Conservation (phyloP, 2,797 vertebrate species). For the Hippoglossus hippoglossus region DNA sequence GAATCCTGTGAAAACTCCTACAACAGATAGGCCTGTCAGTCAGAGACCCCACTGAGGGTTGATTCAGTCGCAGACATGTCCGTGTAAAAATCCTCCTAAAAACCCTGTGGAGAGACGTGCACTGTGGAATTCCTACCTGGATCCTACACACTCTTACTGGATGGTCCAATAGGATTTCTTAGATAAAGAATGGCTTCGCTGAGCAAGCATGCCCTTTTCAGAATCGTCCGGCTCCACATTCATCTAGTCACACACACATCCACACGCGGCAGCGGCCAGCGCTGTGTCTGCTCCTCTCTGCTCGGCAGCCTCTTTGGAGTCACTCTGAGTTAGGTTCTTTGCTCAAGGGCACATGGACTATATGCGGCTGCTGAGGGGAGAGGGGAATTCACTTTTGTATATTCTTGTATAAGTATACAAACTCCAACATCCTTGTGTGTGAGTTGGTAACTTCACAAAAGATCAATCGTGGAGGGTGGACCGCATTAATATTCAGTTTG, state of each 20-base stretch:
- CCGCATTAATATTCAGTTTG: slow-evolving; percentile 69
- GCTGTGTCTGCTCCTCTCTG: not conserved
- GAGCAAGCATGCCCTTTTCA: slow-evolving; percentile 42
- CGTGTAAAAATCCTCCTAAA: not conserved
- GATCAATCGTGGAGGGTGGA: slow-evolving; percentile 48
- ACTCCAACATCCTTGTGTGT: slow-evolving; percentile 2
- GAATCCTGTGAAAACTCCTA: not conserved
- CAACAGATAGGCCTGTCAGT: not conserved
- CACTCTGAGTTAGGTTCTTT: slow-evolving; percentile 36
- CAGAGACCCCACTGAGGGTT: not conserved
- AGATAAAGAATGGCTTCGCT: slow-evolving; percentile 30
- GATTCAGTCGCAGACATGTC: not conserved
- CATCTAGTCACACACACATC: slow-evolving; percentile 40
- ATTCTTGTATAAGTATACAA: not conserved
- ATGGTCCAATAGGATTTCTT: slow-evolving; percentile 1
- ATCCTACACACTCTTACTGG: slow-evolving; percentile 1
- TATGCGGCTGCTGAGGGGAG: slow-evolving; percentile 5
- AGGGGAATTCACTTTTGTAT: not conserved
- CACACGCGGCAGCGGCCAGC: slow-evolving; percentile 41
- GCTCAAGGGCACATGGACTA: slow-evolving; percentile 45
- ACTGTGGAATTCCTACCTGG: slow-evolving; percentile 8
- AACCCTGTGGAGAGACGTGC: not conserved
- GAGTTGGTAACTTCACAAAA: slow-evolving; percentile 20
- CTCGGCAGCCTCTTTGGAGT: slow-evolving; percentile 18
- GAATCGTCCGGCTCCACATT: slow-evolving; percentile 34